These are phyloP conservation scores for Popillia japonica DNA, from an alignment of 1,140 invertebrate species.

Conservation along the genomic window DNA sequence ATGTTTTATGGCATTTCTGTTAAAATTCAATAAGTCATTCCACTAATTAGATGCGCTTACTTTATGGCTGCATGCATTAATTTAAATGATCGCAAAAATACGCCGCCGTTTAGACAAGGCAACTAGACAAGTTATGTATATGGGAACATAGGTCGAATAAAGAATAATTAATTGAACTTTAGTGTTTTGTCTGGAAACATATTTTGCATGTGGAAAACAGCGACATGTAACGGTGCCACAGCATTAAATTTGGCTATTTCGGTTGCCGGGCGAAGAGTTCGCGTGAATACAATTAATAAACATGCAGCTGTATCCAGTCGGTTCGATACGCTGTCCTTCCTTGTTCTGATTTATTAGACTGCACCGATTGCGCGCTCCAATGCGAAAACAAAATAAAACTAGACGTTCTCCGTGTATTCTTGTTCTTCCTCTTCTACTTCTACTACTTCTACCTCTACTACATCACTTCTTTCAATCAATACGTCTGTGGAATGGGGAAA, in stretches of 20 bases:
- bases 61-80: no score
- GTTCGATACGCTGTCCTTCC: slow-evolving; percentile 45
- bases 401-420: slow-evolving; percentile 36
- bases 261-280: slow-evolving; percentile 42
- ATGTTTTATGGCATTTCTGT: no score
- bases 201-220: slow-evolving; percentile 26
- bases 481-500: slow-evolving; percentile 37
- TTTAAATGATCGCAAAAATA: no score
- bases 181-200: slow-evolving; percentile 23
- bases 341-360: slow-evolving; percentile 54
- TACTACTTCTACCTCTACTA: slow-evolving; percentile 6
- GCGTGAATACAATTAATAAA: slow-evolving; percentile 55
- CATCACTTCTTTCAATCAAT: slow-evolving; percentile 44
- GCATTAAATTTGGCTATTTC: slow-evolving; percentile 34
- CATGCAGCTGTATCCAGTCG: slow-evolving; percentile 44
- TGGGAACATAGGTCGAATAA: not conserved
- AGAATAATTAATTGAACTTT: slow-evolving; percentile 25
- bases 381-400: slow-evolving; percentile 47
- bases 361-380: slow-evolving; percentile 50
- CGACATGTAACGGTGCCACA: slow-evolving; percentile 25
- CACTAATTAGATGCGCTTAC: no score
- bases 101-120: no score
- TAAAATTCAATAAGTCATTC: no score
- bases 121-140: not conserved
- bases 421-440: slow-evolving; percentile 32